These are phyloP conservation scores for Ruditapes philippinarum DNA, from an alignment of 1,140 invertebrate species.

Conservation along the genomic window DNA sequence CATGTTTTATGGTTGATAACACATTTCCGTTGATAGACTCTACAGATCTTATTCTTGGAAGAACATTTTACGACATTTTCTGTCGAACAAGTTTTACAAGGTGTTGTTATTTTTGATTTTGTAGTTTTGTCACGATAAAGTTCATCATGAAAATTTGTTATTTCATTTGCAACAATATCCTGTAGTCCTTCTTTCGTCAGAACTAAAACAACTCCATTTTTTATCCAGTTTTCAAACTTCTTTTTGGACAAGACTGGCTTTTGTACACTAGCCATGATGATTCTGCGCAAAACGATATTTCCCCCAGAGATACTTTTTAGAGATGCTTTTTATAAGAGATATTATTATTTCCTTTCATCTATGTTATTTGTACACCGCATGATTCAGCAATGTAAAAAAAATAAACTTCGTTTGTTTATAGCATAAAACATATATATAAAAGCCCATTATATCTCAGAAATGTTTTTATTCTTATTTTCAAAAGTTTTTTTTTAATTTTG, in stretches of 20 bases:
- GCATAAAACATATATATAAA: too few species aligned
- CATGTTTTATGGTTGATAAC: neutral
- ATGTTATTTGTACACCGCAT: too few species aligned
- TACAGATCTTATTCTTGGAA: neutral
- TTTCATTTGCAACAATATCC: neutral
- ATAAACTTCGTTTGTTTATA: too few species aligned
- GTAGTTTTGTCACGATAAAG: neutral
- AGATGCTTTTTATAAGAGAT: too few species aligned
- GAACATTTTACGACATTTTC: neutral
- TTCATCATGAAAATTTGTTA: neutral
- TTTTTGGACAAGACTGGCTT: neutral
- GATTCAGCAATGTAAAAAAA: too few species aligned
- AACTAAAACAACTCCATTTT: neutral
- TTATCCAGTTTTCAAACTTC: conserved; percentile 5
- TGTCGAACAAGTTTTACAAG: neutral
- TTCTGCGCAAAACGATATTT: too few species aligned
- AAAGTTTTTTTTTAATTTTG: too few species aligned
- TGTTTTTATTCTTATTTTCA: too few species aligned
- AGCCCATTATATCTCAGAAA: too few species aligned
- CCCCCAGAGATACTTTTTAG: too few species aligned
- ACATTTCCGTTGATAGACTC: neutral
- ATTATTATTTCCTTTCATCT: too few species aligned
- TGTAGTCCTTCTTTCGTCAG: neutral
- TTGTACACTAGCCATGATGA: neutral
- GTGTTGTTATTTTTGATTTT: neutral